Evolutionary conservation across 1,140 invertebrate species (phyloP), one percentile per base, ranked within the genome.

Genomic region (Drosophila equinoxialis): DNA sequence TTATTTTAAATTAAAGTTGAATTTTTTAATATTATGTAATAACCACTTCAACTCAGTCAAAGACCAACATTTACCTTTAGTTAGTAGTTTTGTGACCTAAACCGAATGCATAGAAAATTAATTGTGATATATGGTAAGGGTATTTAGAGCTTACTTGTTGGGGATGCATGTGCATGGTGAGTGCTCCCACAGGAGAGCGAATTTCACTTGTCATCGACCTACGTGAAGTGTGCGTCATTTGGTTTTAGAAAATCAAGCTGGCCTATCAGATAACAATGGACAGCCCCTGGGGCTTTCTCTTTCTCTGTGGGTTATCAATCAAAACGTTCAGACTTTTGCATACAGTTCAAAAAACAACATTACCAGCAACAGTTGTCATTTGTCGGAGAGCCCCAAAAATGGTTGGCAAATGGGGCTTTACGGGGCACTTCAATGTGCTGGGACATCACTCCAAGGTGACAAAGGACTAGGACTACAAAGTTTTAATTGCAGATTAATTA

Each of bases 361-460:
- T 48, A 20, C 1, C 17, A 37, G n/a, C 57, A 37, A 17, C 74
- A 77, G 74, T 77, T 77, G 71, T 65, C 74, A 67, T 59, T 77
- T 45, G 51, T 33, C 26, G 26, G 70, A 65, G 70, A 30, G 30
- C 30, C 54, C 58, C 65, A 48, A 66, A 58, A 58, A 77, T 79
- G 74, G 74, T 74, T 37, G 75, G 65, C 35, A 79, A 76, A 62
- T 79, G 77, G 77, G 62, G 13, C 7, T 76, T 73, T 8, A 66
- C 66, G 51, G 67, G 71, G 10, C 75, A 74, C 17, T 78, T 79
- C 39, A 42, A 79, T 73, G 48, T 77, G 51, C 62, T 69, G 57
- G 74, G 69, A 63, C 70, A 51, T 23, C 45, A 79, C 30, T 42
- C 61, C 10, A 79, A 79, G 77, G 77, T 79, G 45, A 14, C 7